Evolutionary conservation across 2,888 invertebrate species (phyloP).

Genomic region (Sinodicranocentrus sp.): DNA sequence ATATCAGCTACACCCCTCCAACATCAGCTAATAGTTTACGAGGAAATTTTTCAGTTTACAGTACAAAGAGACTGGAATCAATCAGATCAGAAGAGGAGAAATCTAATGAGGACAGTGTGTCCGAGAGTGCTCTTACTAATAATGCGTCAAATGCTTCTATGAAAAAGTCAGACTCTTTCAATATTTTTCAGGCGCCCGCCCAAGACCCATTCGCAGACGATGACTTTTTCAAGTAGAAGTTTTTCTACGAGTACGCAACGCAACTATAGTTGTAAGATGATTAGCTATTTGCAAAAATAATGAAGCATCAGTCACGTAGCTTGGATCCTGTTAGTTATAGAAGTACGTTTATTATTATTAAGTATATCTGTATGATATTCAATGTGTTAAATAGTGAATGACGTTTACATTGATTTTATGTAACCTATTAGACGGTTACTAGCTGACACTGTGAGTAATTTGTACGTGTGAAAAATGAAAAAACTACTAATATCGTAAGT

Average conservation of each 20-base stretch:
- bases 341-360: too few species aligned
- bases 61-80: conserved; percentile 73
- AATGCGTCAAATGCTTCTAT: conserved; percentile 80
- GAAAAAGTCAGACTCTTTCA: conserved; percentile 93
- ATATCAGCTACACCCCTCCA: conserved; percentile 56
- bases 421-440: too few species aligned
- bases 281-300: too few species aligned
- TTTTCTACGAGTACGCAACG: too few species aligned
- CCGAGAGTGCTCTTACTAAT: conserved; percentile 79
- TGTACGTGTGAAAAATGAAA: neutral
- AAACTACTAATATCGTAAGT: neutral
- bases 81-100: conserved; percentile 76
- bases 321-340: too few species aligned
- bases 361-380: too few species aligned
- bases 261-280: too few species aligned
- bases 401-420: too few species aligned
- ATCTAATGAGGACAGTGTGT: conserved; percentile 71
- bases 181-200: conserved; percentile 90
- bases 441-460: neutral
- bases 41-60: conserved; percentile 63
- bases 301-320: too few species aligned
- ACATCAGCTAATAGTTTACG: conserved; percentile 61
- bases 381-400: too few species aligned
- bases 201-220: conserved; percentile 92
- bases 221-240: conserved; percentile 83